Evolutionary conservation across 2,888 invertebrate genomes (phyloP).

Genomic region (Panzeria rudis): DNA sequence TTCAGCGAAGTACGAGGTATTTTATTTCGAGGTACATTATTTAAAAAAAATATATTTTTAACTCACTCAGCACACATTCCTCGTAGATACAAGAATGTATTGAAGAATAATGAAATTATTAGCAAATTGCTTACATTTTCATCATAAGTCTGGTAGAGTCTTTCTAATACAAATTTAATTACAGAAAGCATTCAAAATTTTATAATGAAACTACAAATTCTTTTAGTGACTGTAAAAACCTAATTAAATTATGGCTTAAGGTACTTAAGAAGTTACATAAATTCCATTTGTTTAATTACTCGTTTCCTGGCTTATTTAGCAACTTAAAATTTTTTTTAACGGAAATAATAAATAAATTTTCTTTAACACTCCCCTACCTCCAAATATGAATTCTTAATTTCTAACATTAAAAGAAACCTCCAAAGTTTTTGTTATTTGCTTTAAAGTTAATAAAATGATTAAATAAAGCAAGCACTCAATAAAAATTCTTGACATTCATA

Average conservation of each 20-base stretch:
- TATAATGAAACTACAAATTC: background rate
- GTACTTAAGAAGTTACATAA: background rate
- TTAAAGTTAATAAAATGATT: slow-evolving; percentile 29
- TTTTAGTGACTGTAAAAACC: background rate
- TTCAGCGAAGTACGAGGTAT: background rate
- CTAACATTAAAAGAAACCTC: background rate
- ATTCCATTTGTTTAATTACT: background rate
- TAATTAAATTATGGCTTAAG: background rate
- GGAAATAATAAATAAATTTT: slow-evolving; percentile 42
- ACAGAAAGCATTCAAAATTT: background rate
- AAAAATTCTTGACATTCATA: background rate
- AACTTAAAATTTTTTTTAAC: background rate
- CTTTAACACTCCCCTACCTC: slow-evolving; percentile 13
- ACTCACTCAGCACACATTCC: too few species aligned
- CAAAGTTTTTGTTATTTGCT: background rate
- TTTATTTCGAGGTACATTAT: background rate
- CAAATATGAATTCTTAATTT: background rate
- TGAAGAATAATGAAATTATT: too few species aligned
- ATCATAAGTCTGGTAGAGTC: too few species aligned
- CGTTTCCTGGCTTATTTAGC: slow-evolving; percentile 12
- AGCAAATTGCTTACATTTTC: background rate
- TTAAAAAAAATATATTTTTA: too few species aligned
- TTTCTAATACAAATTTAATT: too few species aligned
- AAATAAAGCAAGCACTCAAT: slow-evolving; percentile 24
- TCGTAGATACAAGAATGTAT: background rate